Evolutionary conservation across 1,140 invertebrate species (phyloP), one percentile per base, ranked within the genome.

Genomic region (Stegodyphus dumicola): DNA sequence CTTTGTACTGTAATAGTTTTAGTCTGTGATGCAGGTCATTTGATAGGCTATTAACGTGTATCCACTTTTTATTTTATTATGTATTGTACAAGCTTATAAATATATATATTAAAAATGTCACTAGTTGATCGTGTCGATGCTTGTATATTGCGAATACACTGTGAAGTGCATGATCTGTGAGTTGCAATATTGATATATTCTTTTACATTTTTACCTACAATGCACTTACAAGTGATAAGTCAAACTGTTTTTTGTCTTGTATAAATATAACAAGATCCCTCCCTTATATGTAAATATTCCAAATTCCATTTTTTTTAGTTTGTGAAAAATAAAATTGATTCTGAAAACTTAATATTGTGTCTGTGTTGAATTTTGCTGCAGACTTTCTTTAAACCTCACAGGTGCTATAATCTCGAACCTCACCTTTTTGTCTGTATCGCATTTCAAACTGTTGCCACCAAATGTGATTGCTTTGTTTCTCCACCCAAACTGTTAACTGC

Each of bases 171-270:
- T 65, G 54, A 78, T 79, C 17, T 79, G 66, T 75, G 73, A 49
- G 52, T 75, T 66, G 71, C 80, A 74, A 83, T 83, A 83, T 83
- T 75, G 71, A 83, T 83, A 83, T 83, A 83, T 83, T 83, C 80
- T 83, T 83, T 83, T 83, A 83, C 80, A 74, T 83, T 83, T 83
- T 75, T 83, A 83, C 80, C 80, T 73, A 56, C 69, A 73, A 51
- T 83, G 80, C 80, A 83, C 80, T 60, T 73, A 75, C 67, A 60
- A 80, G 66, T 80, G 77, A 69, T 69, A 71, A 13, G 53, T 54
- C 75, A 54, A 75, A 79, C 15, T 66, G 54, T 80, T 80, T 56
- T 80, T n/a, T 83, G 80, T 75, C 48, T 64, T 75, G 80, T 83
- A 83, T 83, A 74, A 83, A 83, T 75, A 80, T 15, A 75, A 52